Base-by-base conservation (phyloP, 2,113 vertebrate species). In the Neoarius graeffei region DNA sequence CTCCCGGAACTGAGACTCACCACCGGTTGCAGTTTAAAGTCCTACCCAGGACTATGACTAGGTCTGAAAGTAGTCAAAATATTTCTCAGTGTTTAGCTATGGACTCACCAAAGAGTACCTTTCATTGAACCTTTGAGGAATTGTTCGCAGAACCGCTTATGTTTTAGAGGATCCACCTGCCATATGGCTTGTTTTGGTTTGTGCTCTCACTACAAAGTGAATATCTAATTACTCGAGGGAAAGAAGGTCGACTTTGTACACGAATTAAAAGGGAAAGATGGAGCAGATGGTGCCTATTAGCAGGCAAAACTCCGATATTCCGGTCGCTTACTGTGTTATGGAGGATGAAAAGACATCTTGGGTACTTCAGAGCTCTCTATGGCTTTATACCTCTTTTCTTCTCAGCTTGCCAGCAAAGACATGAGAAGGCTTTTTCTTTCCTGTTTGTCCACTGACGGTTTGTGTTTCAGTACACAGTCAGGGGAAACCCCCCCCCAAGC, bases 211-310 rank as follows among this genome's bases (percentile, higher is more conserved):
- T 81, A 87, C 86, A 89, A 91, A 91, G 86, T 35, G 85, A 89
- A 91, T 91, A 89, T 52, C 13, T 88, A 87, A 89, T 88, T 74
- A 87, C 62, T 11, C 69, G 81, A n/a, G 13, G 52, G 69, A 89
- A 82, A 88, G 62, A n/a, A 52, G 76, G 77, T 79, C 27, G 62
- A 87, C 83, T 87, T 86, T 35, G 66, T 57, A 57, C 30, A 66
- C 25, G 25, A 77, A 84, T 52, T 56, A 81, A 85, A 86, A 67
- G 10, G 20, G 76, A 64, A 42, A 50, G 59, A 64, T 30, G 52
- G 48, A 74, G 74, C 42, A 60, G 85, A 62, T 60, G 84, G 67
- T 13, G 62, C 54, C 57, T 62, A 56, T 56, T 56, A 86, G n/a
- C 85, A 67, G 62, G 62, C 67, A 50, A 81, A 85, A 42, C 67